phyloP scores from a whole-genome alignment of 2,888 invertebrate genomes.

The Tuta absoluta region DNA sequence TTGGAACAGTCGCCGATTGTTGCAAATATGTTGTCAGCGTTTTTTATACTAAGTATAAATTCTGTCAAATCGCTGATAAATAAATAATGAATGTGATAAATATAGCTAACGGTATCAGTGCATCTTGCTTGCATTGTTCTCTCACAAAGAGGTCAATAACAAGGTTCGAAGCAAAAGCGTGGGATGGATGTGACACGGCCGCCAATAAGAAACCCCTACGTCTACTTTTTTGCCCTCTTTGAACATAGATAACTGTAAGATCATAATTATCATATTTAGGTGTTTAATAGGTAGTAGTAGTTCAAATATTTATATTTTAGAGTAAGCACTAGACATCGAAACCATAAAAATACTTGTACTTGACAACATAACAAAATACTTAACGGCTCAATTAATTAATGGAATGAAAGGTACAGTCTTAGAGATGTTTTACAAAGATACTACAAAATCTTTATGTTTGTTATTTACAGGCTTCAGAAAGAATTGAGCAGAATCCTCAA shows the following conservation, averaged over 20 bases:
- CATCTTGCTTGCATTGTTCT: constrained; percentile 43
- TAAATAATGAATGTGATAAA: constrained; percentile 2
- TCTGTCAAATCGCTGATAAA: no score
- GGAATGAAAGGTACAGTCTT: no score
- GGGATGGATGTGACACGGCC: constrained; percentile 55
- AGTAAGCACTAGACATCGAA: no score
- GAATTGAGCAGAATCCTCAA: constrained; percentile 63
- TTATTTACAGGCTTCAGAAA: constrained; percentile 68
- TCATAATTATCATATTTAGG: not conserved
- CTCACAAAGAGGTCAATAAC: constrained; percentile 52
- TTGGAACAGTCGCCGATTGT: no score
- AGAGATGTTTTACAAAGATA: constrained; percentile 15
- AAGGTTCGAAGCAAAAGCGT: constrained; percentile 58
- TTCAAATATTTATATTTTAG: no score
- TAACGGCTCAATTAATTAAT: no score
- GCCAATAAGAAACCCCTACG: constrained; percentile 46
- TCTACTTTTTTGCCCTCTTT: constrained; percentile 33
- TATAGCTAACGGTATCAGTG: constrained; percentile 37
- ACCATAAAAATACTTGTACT: no score
- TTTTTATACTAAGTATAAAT: no score
- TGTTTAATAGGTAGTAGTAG: not conserved
- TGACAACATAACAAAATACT: no score
- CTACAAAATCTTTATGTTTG: not conserved
- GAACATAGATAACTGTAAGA: not conserved
- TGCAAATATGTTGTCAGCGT: no score